Evolutionary conservation across 2,888 invertebrate genomes (phyloP).

Genomic region (Oscheius myriophilus): DNA sequence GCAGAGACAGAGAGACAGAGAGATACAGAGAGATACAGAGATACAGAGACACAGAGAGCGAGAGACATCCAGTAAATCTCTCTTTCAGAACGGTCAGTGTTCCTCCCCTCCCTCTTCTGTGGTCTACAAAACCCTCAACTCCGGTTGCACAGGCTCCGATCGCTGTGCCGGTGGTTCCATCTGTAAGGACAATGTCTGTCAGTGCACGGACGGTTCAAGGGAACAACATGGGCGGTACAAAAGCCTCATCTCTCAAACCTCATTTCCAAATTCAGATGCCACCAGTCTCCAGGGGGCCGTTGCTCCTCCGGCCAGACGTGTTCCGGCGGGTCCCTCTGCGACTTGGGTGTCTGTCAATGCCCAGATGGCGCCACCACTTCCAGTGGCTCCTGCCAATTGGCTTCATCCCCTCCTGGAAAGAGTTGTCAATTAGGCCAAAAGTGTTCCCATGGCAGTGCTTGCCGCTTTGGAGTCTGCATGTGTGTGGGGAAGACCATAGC

Average conservation of each 20-base stretch:
- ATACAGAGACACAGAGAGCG: too few species aligned
- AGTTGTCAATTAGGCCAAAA: slow-evolving; percentile 60
- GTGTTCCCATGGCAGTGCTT: slow-evolving; percentile 60
- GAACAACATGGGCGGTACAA: slow-evolving; percentile 49
- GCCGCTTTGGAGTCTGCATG: slow-evolving; percentile 64
- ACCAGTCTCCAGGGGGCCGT: slow-evolving; percentile 51
- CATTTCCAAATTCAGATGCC: slow-evolving; percentile 40
- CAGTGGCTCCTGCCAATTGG: slow-evolving; percentile 45
- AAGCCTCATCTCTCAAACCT: background rate
- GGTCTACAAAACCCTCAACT: slow-evolving; percentile 54
- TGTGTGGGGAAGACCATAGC: slow-evolving; percentile 52
- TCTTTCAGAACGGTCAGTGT: slow-evolving; percentile 50
- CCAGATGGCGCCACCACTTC: slow-evolving; percentile 36
- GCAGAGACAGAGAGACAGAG: too few species aligned
- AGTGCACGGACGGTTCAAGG: slow-evolving; percentile 62
- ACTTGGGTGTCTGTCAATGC: slow-evolving; percentile 65
- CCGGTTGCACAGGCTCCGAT: slow-evolving; percentile 53
- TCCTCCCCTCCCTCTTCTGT: slow-evolving; percentile 25
- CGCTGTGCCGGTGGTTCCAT: slow-evolving; percentile 65
- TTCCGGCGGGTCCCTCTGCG: slow-evolving; percentile 60
- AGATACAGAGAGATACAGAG: too few species aligned
- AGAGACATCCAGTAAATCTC: background rate
- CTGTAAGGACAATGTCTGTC: slow-evolving; percentile 59
- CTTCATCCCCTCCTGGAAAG: slow-evolving; percentile 55
- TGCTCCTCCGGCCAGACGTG: slow-evolving; percentile 67